Percentiles rank a stretch among this genome's conserved stretches.
phyloP scores from a whole-genome alignment of 2,113 vertebrate genomes.

The Silurus glanis region DNA sequence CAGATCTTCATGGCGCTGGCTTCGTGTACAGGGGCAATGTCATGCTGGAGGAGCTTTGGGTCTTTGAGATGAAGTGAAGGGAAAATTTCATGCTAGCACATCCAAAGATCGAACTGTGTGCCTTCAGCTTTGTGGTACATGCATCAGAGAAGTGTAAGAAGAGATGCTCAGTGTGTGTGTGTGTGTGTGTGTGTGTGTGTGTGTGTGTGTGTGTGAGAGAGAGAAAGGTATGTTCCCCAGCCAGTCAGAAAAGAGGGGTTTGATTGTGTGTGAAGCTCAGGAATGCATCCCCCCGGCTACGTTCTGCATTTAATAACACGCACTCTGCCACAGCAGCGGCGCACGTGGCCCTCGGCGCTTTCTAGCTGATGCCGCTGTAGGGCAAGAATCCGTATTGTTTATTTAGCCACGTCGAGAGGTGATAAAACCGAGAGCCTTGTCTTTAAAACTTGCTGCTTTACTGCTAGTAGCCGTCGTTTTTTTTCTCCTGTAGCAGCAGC shows the following conservation, averaged over 20 bases:
- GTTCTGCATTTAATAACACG: conserved; percentile 7
- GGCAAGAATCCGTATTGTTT: background rate
- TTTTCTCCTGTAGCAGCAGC: background rate
- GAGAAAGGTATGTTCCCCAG: conserved; percentile 9
- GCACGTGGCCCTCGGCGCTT: background rate
- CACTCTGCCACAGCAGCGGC: background rate
- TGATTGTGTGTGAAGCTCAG: conserved; percentile 34
- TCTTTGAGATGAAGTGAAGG: too few species aligned
- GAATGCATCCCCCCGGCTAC: conserved; percentile 11
- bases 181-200: conserved; percentile 16
- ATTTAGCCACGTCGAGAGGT: background rate
- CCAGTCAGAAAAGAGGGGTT: conserved; percentile 15
- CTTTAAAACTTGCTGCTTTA: background rate
- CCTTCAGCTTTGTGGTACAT: too few species aligned
- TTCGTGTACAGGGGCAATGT: too few species aligned
- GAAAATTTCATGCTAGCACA: too few species aligned
- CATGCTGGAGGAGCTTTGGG: too few species aligned
- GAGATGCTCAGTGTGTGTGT: background rate
- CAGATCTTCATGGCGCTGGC: too few species aligned
- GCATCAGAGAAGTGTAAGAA: background rate
- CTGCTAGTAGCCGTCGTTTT: background rate
- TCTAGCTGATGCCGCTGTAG: background rate
- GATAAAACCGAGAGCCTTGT: background rate
- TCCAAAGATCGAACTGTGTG: too few species aligned
- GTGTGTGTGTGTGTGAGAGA: too few species aligned